A percentile compares a stretch with the other conserved stretches of the same genome.
phyloP scores from a whole-genome alignment of 1,140 invertebrate genomes.

The Papilio helenus region DNA sequence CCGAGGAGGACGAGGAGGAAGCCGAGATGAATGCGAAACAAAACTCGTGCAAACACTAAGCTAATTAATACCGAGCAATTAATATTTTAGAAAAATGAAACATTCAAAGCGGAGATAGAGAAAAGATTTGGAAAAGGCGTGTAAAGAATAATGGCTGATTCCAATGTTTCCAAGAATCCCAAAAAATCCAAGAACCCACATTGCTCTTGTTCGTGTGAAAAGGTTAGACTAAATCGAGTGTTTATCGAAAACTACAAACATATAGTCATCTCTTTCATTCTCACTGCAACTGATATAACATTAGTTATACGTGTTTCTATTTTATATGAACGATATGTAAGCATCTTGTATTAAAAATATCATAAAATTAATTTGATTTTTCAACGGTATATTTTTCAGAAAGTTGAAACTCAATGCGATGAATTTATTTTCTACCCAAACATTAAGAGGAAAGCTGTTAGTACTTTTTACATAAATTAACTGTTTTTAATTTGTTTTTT shows the following conservation, averaged over 20 bases:
- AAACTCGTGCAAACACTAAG: constrained; percentile 45
- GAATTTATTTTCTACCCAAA: constrained; percentile 19
- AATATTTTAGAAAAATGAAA: constrained; percentile 54
- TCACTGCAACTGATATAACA: too few species aligned
- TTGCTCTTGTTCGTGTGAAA: constrained; percentile 44
- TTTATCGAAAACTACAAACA: too few species aligned
- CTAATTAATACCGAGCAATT: neutral
- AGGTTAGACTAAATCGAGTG: constrained; percentile 37
- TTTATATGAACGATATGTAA: too few species aligned
- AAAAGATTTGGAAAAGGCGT: constrained; percentile 53
- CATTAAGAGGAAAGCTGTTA: constrained; percentile 13
- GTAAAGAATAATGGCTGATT: constrained; percentile 42
- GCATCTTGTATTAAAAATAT: neutral
- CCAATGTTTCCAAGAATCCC: neutral
- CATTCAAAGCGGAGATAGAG: constrained; percentile 55
- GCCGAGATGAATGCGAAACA: constrained; percentile 71
- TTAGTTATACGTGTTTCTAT: too few species aligned
- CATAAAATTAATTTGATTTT: too few species aligned
- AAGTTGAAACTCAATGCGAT: neutral
- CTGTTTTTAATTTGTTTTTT: neutral
- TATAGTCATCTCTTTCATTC: too few species aligned
- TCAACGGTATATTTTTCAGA: neutral
- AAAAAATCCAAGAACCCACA: neutral
- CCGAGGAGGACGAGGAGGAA: constrained; percentile 91
- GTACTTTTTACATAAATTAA: neutral